Conservation (phyloP, 2,888 invertebrate genomes). For the Steromphala cineraria region DNA sequence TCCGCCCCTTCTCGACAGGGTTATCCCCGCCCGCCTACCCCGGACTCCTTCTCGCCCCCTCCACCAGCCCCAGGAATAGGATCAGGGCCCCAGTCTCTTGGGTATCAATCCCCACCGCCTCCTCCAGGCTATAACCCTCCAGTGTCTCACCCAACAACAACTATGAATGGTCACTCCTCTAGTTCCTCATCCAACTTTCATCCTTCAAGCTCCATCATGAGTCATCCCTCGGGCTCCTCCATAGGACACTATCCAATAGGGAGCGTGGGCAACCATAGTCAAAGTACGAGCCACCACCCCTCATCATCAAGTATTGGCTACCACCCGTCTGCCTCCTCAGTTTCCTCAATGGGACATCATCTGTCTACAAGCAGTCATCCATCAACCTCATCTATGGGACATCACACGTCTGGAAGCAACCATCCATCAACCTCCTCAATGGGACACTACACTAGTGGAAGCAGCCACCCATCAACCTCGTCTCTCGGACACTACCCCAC, state of each 20-base stretch:
- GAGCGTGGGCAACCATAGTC: neutral
- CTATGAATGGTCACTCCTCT: neutral
- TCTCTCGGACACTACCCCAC: neutral
- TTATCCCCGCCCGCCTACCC: constrained; percentile 5
- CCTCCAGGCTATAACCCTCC: constrained; percentile 2
- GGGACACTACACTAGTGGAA: neutral
- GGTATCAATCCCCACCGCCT: constrained; percentile 23
- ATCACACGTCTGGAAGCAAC: neutral
- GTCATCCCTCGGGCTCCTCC: neutral
- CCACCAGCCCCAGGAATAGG: constrained; percentile 16
- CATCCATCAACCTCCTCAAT: neutral
- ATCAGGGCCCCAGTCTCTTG: constrained; percentile 1
- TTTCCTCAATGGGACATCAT: neutral
- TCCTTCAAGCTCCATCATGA: constrained; percentile 4
- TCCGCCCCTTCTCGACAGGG: constrained; percentile 36
- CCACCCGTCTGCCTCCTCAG: neutral
- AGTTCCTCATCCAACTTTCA: neutral
- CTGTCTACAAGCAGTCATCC: neutral
- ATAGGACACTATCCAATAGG: neutral
- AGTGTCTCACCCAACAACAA: neutral
- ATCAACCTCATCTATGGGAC: neutral
- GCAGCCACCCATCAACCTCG: neutral
- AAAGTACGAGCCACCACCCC: neutral
- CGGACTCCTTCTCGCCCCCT: constrained; percentile 33
- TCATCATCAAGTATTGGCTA: neutral